Conservation (phyloP, 2,113 vertebrate genomes). For the Rhabdornis inornatus region DNA sequence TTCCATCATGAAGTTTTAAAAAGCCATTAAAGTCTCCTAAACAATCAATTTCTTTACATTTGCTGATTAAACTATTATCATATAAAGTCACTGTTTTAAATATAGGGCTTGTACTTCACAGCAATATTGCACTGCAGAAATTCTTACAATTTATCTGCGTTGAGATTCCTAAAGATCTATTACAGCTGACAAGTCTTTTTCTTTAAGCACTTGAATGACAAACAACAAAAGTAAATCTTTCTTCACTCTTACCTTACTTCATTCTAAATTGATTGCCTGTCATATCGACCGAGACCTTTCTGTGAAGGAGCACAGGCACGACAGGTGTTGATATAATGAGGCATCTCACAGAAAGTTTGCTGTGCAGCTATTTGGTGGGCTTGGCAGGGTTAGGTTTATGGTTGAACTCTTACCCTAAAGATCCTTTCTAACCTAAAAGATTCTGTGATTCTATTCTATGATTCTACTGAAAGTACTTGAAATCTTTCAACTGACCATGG, state of each 20-base stretch:
- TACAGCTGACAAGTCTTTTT: background rate
- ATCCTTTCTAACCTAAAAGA: background rate
- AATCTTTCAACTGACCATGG: background rate
- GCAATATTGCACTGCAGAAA: background rate
- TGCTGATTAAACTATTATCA: background rate
- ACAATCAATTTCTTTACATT: background rate
- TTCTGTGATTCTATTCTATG: background rate
- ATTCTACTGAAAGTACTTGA: background rate
- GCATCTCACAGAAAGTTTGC: background rate
- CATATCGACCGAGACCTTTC: background rate
- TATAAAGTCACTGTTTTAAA: background rate
- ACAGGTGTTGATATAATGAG: background rate
- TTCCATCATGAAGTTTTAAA: background rate
- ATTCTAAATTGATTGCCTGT: background rate
- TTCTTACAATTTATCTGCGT: background rate
- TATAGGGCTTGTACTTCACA: background rate
- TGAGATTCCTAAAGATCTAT: constrained; percentile 3
- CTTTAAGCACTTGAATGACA: constrained; percentile 37
- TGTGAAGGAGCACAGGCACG: background rate
- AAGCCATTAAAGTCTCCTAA: background rate
- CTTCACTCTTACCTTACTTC: constrained; percentile 31
- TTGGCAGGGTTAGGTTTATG: background rate
- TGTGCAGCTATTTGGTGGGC: background rate
- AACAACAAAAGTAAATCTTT: background rate
- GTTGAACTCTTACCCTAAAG: background rate